Conservation (phyloP, 2,888 invertebrate species). For the Yponomeuta cagnagella region DNA sequence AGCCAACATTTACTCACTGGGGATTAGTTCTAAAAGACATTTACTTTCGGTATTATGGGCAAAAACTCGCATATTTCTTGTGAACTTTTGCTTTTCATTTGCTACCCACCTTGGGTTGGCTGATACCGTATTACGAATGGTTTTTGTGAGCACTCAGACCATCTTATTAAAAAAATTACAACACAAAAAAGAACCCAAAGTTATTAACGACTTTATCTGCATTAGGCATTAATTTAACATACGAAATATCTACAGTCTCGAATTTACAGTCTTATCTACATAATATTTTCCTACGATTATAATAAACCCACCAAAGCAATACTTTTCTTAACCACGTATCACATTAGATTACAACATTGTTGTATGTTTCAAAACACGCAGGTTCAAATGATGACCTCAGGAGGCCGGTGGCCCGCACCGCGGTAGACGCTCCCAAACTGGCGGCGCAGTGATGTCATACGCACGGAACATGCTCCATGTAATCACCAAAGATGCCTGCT, state of each 20-base stretch:
- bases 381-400: constrained; percentile 6
- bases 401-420: constrained; percentile 20
- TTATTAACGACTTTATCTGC: background rate
- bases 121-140: background rate
- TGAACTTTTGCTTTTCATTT: background rate
- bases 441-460: constrained; percentile 37
- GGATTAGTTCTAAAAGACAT: constrained; percentile 7
- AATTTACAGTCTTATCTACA: too few species aligned
- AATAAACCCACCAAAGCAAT: background rate
- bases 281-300: background rate
- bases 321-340: background rate
- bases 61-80: background rate
- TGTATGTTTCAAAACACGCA: background rate
- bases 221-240: background rate
- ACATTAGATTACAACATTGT: background rate
- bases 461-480: constrained; percentile 25
- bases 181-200: background rate
- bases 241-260: too few species aligned
- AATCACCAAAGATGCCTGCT: constrained; percentile 19
- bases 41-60: background rate
- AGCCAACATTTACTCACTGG: background rate
- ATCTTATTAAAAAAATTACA: too few species aligned
- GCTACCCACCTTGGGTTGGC: background rate
- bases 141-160: background rate
- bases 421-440: constrained; percentile 31